A percentile compares a stretch with the other conserved stretches of the same genome.
These are phyloP conservation scores for Cremastinae sp. DNA, from an alignment of 2,888 invertebrate genomes.

Conservation along the genomic window DNA sequence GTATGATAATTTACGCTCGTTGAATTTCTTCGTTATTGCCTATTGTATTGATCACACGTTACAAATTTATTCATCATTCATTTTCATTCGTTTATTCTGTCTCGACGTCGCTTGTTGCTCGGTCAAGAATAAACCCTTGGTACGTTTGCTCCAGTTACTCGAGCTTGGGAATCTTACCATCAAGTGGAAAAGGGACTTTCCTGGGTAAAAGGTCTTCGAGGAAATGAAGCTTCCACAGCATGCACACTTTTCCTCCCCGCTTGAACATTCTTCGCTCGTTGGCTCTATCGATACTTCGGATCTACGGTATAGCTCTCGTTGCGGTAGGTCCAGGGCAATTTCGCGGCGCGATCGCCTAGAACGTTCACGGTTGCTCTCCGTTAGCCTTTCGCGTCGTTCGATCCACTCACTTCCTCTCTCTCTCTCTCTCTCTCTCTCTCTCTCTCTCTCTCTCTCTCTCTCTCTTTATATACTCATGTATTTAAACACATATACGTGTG, in stretches of 20 bases:
- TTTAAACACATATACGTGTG: no score
- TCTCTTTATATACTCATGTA: no score
- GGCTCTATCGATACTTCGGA: slow-evolving; percentile 64
- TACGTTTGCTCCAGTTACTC: background rate
- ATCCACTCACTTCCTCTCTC: slow-evolving; percentile 11
- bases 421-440: no score
- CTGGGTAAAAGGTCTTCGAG: slow-evolving; percentile 2
- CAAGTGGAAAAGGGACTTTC: background rate
- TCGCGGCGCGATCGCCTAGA: slow-evolving; percentile 49
- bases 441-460: no score
- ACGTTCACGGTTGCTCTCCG: slow-evolving; percentile 51
- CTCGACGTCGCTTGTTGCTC: background rate
- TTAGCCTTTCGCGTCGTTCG: slow-evolving; percentile 20
- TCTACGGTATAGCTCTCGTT: slow-evolving; percentile 65
- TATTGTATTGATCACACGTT: no score
- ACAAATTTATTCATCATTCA: slow-evolving; percentile 22
- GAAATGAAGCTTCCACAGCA: slow-evolving; percentile 37
- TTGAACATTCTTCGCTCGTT: slow-evolving; percentile 37
- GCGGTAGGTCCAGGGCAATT: slow-evolving; percentile 67
- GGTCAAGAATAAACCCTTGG: background rate
- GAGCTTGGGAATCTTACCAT: no score
- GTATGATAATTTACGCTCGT: no score
- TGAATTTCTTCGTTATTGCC: no score
- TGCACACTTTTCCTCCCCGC: background rate
- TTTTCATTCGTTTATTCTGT: slow-evolving; percentile 8